A percentile compares a stretch with the other conserved stretches of the same genome.
Conservation (phyloP, 2,888 invertebrate genomes). For the Brachyptera putata region DNA sequence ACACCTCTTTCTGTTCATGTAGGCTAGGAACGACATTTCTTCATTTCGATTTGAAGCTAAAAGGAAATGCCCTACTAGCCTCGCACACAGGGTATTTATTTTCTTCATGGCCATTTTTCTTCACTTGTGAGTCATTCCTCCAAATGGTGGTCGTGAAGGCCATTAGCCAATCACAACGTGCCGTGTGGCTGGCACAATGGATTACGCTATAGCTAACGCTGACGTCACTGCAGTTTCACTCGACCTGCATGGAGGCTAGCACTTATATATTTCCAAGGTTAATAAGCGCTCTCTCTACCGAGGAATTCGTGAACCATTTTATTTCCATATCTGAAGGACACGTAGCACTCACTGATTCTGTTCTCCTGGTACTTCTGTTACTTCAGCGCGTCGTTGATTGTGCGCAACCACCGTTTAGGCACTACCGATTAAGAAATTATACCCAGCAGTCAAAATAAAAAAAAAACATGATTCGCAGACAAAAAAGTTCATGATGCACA, state of each 20-base stretch:
- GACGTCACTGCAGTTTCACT: conserved; percentile 41
- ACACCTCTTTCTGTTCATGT: conserved; percentile 15
- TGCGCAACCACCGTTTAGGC: no score
- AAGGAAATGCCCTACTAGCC: conserved; percentile 45
- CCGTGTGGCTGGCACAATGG: conserved; percentile 41
- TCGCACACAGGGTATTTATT: conserved; percentile 54
- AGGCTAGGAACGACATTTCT: conserved; percentile 29
- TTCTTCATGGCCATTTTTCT: conserved; percentile 58
- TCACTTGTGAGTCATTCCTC: conserved; percentile 59
- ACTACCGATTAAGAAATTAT: no score
- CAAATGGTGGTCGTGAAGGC: conserved; percentile 58
- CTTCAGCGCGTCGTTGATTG: no score
- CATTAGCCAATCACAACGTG: conserved; percentile 44
- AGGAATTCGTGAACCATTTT: background rate
- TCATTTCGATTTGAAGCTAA: conserved; percentile 37
- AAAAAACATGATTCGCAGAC: background rate
- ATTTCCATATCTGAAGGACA: conserved; percentile 13
- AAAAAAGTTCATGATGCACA: background rate
- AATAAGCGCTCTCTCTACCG: conserved; percentile 4
- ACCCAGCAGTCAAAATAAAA: no score
- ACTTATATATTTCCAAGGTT: conserved; percentile 45
- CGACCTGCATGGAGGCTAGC: conserved; percentile 43
- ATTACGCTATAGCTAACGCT: conserved; percentile 45
- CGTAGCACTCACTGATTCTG: no score
- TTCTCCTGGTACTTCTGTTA: no score